Percentiles rank a stretch among this genome's conserved stretches.
phyloP scores from a whole-genome alignment of 2,113 vertebrate genomes.

The Candoia aspera region DNA sequence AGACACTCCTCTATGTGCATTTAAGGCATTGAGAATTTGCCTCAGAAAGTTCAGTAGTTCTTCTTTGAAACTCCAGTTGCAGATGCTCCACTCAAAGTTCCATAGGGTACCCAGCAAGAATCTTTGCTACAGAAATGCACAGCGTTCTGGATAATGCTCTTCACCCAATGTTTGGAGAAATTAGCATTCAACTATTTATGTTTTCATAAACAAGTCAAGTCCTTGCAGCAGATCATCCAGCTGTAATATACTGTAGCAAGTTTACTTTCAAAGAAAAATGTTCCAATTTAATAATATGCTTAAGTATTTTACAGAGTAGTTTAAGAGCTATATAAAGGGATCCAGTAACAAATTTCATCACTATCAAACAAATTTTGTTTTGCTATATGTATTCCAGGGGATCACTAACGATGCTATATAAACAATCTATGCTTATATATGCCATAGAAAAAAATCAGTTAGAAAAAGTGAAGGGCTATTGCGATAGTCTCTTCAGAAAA shows the following conservation, averaged over 20 bases:
- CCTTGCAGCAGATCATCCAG: background rate
- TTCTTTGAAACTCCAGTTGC: background rate
- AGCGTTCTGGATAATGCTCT: background rate
- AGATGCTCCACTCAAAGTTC: background rate
- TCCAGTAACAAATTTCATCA: background rate
- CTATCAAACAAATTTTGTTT: background rate
- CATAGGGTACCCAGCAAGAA: background rate
- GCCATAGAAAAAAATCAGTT: background rate
- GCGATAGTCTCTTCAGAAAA: background rate
- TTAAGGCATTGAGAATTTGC: background rate
- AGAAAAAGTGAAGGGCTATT: background rate
- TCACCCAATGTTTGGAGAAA: background rate
- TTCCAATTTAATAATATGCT: background rate
- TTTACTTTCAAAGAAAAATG: constrained; percentile 1
- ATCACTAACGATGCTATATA: background rate
- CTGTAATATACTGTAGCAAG: background rate
- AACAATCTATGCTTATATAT: background rate
- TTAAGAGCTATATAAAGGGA: background rate
- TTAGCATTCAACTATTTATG: background rate
- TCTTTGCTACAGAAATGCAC: too few species aligned
- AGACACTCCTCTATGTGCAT: background rate
- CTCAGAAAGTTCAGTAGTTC: background rate
- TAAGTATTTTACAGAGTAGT: background rate
- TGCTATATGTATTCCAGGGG: background rate
- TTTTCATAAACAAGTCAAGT: background rate